Percentiles rank a stretch among this genome's conserved stretches.
phyloP scores from a whole-genome alignment of 2,888 invertebrate genomes.

The Meganola albula region DNA sequence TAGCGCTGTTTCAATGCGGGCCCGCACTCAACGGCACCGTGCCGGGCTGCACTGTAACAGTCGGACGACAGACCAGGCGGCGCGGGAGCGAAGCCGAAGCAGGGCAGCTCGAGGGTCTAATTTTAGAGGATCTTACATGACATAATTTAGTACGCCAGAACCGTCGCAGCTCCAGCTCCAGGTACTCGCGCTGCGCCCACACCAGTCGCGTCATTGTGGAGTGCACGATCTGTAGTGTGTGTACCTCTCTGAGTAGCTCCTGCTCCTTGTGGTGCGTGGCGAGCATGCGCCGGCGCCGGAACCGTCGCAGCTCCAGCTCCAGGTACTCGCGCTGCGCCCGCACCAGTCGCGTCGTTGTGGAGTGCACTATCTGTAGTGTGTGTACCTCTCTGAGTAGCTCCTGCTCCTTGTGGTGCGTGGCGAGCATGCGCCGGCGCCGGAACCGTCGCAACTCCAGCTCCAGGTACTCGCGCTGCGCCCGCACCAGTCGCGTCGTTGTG shows the following conservation, averaged over 20 bases:
- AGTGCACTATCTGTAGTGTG: too few species aligned
- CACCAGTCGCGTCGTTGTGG: not conserved
- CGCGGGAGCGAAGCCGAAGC: too few species aligned
- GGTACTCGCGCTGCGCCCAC: not conserved
- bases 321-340: not conserved
- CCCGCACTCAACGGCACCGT: too few species aligned
- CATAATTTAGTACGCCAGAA: too few species aligned
- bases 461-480: not conserved
- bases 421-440: slow-evolving; percentile 84
- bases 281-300: slow-evolving; percentile 83
- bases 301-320: not conserved
- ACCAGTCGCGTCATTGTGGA: too few species aligned
- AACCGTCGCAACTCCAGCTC: not conserved
- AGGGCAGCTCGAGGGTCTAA: too few species aligned
- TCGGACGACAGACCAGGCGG: too few species aligned
- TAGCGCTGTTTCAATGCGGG: too few species aligned
- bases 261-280: slow-evolving; percentile 92
- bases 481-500: not conserved
- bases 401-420: slow-evolving; percentile 92
- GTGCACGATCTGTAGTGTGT: not conserved
- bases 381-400: slow-evolving; percentile 91
- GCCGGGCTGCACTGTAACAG: too few species aligned
- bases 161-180: too few species aligned
- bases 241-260: slow-evolving; percentile 89
- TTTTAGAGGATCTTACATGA: too few species aligned